Evolutionary conservation across 37 sponge, comb jelly and placozoan genomes (phyloP).

Genomic region (Ianthella basta): DNA sequence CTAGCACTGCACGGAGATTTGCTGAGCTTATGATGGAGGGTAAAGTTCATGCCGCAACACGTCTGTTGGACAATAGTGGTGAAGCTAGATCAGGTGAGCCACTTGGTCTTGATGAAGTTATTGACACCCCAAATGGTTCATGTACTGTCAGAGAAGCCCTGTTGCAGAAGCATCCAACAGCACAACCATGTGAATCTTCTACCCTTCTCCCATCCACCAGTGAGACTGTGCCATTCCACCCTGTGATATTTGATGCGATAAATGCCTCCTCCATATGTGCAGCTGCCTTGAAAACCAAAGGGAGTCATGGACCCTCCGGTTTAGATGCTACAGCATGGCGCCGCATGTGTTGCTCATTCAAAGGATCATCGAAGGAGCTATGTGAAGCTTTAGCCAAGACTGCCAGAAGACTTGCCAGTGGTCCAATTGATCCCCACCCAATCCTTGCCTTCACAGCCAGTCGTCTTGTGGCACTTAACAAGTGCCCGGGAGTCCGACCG

Average conservation of each 20-base stretch:
- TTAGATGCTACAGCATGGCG: constrained; percentile 21
- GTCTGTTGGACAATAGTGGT: background rate
- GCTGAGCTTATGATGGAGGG: constrained; percentile 15
- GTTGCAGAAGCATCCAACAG: constrained; percentile 14
- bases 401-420: background rate
- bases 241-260: background rate
- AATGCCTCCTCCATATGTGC: background rate
- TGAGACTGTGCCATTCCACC: constrained; percentile 5
- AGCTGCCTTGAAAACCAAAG: constrained; percentile 19
- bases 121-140: constrained; percentile 1
- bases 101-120: background rate
- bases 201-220: background rate
- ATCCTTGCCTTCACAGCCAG: background rate
- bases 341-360: constrained; percentile 19
- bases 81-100: background rate
- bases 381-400: constrained; percentile 3
- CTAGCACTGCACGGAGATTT: constrained; percentile 1
- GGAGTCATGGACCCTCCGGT: constrained; percentile 20
- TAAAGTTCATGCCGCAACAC: background rate
- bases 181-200: constrained; percentile 11
- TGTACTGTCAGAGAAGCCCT: background rate
- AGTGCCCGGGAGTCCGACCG: constrained; percentile 5
- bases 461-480: background rate
- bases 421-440: background rate
- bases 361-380: constrained; percentile 4